Conservation (phyloP, 2,888 invertebrate species). For the Ligdia adustata region DNA sequence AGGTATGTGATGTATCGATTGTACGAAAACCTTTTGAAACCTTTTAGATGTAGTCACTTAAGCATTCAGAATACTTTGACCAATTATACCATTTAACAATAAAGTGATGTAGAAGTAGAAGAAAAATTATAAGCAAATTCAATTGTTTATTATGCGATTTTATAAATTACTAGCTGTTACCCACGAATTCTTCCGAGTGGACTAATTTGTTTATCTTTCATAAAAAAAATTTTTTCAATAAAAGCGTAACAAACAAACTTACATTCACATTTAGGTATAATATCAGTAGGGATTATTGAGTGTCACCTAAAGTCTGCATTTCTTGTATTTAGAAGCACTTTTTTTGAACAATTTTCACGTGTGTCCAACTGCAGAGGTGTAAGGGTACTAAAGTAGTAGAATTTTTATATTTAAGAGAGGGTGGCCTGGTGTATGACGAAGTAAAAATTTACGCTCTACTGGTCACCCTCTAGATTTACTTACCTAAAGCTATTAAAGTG, state of each 20-base stretch:
- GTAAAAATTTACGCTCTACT: conserved; percentile 55
- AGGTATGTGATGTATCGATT: neutral
- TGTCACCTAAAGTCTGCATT: no score
- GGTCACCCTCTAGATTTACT: conserved; percentile 53
- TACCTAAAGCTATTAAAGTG: conserved; percentile 29
- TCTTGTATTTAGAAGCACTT: neutral
- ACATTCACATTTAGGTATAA: no score
- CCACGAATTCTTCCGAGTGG: neutral
- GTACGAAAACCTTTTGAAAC: neutral
- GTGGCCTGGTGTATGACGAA: conserved; percentile 31
- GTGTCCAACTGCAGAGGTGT: conserved; percentile 35
- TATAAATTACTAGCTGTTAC: neutral
- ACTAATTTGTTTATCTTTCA: no score
- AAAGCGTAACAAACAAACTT: no score
- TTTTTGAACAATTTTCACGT: conserved; percentile 37
- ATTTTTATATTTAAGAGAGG: conserved; percentile 45
- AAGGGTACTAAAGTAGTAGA: conserved; percentile 31
- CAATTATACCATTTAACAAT: no score
- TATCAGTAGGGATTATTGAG: no score
- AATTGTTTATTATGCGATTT: no score
- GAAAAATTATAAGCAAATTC: no score
- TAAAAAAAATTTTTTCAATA: no score
- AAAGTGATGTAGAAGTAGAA: no score
- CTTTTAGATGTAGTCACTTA: conserved; percentile 26
- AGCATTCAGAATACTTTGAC: no score